Evolutionary conservation across 2,797 vertebrate species (phyloP).

Genomic region (Amblyopsis hoosieri): DNA sequence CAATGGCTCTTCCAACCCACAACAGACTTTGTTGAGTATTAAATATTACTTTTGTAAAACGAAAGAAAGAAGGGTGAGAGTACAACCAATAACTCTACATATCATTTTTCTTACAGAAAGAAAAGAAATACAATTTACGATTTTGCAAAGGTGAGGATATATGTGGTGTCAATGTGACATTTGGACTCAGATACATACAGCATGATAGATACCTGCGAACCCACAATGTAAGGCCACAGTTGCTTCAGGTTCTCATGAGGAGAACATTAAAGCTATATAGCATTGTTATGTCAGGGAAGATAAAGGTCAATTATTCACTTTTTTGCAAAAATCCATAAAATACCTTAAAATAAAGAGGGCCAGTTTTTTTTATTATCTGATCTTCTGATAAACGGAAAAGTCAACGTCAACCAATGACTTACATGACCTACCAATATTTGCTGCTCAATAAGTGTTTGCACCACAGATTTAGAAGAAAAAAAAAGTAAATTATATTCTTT

Average conservation of each 20-base stretch:
- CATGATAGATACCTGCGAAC: background rate
- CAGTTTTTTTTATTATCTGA: no score
- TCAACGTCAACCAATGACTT: no score
- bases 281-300: background rate
- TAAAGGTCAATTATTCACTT: background rate
- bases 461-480: background rate
- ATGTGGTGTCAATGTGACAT: background rate
- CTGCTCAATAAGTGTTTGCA: background rate
- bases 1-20: conserved; percentile 25
- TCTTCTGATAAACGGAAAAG: no score
- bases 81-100: conserved; percentile 17
- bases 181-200: background rate
- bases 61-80: background rate
- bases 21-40: background rate
- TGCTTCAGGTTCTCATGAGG: background rate
- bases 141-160: background rate
- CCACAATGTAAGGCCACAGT: background rate
- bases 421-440: background rate
- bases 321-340: background rate
- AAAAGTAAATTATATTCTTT: background rate
- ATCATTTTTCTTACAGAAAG: no score
- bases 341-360: background rate
- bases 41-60: background rate
- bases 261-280: background rate
- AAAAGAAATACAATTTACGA: background rate